These are phyloP conservation scores for Miichthys miiuy DNA, from an alignment of 2,797 vertebrate genomes.

Conservation along the genomic window DNA sequence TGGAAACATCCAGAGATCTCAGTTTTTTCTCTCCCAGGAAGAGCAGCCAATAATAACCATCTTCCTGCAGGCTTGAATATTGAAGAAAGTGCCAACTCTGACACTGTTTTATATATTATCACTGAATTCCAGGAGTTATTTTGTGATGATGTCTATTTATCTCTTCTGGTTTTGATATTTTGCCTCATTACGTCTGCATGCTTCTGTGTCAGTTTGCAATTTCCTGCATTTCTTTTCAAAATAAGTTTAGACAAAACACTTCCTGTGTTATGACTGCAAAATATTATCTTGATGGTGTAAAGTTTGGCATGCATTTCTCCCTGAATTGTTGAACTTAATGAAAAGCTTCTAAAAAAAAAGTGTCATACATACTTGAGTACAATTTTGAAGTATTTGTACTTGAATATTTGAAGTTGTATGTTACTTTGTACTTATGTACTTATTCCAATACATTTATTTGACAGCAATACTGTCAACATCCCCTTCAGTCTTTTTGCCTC, in stretches of 20 bases:
- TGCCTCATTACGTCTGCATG: neutral
- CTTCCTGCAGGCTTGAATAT: conserved; percentile 12
- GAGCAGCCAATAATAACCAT: conserved; percentile 39
- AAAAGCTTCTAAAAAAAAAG: no score
- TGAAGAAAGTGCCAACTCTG: conserved; percentile 7
- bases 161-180: neutral
- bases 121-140: conserved; percentile 26
- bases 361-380: neutral
- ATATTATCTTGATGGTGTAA: neutral
- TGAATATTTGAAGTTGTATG: neutral
- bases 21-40: conserved; percentile 21
- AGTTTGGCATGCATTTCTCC: no score
- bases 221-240: neutral
- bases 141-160: conserved; percentile 36
- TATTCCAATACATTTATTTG: neutral
- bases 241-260: neutral
- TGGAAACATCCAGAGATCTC: conserved; percentile 25
- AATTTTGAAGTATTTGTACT: neutral
- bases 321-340: neutral
- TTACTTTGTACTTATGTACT: no score
- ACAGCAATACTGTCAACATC: neutral
- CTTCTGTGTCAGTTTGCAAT: neutral
- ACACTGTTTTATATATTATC: conserved; percentile 32
- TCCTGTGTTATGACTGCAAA: conserved; percentile 13
- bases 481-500: no score